Evolutionary conservation across 2,888 invertebrate species (phyloP).

Genomic region (Griposia aprilina): DNA sequence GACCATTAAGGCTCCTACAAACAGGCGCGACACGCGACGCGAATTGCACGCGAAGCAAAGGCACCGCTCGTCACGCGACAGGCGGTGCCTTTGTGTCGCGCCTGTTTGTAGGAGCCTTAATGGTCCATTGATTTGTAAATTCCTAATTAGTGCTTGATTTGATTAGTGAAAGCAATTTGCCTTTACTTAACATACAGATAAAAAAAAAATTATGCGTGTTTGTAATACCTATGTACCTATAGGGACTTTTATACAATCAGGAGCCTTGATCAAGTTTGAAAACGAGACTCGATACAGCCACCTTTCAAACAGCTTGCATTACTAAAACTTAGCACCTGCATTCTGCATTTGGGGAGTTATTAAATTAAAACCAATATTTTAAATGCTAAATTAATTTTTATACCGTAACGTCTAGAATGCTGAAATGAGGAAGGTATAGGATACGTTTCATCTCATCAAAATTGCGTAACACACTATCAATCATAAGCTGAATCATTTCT

Average conservation of each 20-base stretch:
- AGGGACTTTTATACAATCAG: not conserved
- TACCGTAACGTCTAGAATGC: too few relatives aligned
- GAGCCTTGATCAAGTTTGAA: not conserved
- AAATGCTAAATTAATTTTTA: not conserved
- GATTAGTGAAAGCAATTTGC: constrained; percentile 30
- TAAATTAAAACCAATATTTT: not conserved
- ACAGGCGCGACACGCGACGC: too few relatives aligned
- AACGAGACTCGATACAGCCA: not conserved
- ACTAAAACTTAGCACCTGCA: constrained; percentile 2
- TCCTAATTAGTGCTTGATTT: constrained; percentile 6
- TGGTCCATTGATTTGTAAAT: constrained; percentile 10
- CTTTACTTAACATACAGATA: too few relatives aligned
- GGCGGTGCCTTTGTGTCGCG: too few relatives aligned
- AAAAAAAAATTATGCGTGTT: too few relatives aligned
- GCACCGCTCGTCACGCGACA: too few relatives aligned
- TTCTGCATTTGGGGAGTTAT: not conserved
- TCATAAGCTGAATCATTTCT: too few relatives aligned
- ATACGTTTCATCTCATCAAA: not conserved
- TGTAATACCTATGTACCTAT: too few relatives aligned
- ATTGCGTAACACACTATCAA: too few relatives aligned
- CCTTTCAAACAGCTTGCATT: not conserved
- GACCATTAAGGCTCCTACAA: too few relatives aligned
- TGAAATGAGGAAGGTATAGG: not conserved
- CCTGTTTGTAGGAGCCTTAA: too few relatives aligned
- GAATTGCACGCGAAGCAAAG: too few relatives aligned